A percentile compares a stretch with the other conserved stretches of the same genome.
Evolutionary conservation across 2,797 vertebrate genomes (phyloP).

Genomic region (Schizothorax lantsangensis): DNA sequence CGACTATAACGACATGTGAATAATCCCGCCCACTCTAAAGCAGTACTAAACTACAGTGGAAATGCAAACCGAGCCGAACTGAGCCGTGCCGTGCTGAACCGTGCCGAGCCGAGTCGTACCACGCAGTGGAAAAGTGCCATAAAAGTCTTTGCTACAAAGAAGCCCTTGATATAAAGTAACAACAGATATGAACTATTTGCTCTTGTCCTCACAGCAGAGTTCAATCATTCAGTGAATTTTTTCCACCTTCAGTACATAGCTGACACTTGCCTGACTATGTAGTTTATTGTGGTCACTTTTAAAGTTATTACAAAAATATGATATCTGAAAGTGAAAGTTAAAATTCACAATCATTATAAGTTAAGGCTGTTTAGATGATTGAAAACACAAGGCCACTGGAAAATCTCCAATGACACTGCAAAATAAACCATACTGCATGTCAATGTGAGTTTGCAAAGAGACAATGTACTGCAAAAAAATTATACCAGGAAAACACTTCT

Average conservation of each 20-base stretch:
- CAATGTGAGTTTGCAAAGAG: neutral
- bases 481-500: neutral
- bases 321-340: neutral
- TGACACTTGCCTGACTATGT: neutral
- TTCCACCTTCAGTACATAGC: neutral
- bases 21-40: too few species aligned
- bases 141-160: neutral
- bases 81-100: too few species aligned
- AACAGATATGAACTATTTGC: neutral
- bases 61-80: too few species aligned
- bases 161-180: neutral
- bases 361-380: neutral
- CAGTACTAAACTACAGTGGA: too few species aligned
- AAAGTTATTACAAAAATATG: neutral
- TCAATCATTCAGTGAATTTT: neutral
- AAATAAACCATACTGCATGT: neutral
- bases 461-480: neutral
- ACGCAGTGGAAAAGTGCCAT: too few species aligned
- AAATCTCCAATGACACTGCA: neutral
- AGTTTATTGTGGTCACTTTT: neutral
- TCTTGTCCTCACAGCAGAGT: neutral
- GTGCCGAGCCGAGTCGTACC: too few species aligned
- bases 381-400: neutral
- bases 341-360: neutral
- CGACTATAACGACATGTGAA: too few species aligned